Evolutionary conservation across 1,140 invertebrate genomes (phyloP), one percentile per base, ranked within the genome.

Genomic region (Tribolium madens): DNA sequence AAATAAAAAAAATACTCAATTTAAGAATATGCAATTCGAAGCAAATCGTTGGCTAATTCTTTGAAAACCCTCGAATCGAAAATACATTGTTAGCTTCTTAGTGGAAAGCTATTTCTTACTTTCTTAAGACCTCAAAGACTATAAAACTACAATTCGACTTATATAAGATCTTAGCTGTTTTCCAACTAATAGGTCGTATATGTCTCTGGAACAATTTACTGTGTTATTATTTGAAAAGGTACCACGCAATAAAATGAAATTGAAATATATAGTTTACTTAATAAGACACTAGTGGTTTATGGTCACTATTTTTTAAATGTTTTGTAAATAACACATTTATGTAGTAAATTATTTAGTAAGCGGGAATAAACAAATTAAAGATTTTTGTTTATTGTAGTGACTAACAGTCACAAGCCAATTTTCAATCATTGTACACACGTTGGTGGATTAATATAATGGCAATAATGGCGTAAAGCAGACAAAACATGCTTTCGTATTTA

Each of bases 401-500:
- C 57, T 64, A n/a, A 36, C 5, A 12, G 26, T 13, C 21, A 33
- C 31, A 33, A 36, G 21, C 12, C 57, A 64, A 26, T 57, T 36
- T 33, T 18, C 57, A n/a, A 14, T n/a, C 31, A 31, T 31, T 57
- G 3, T 57, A 18, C 18, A 12, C 7, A 12, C 52, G 9, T 5
- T 64, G 26, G 9, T n/a, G 5, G n/a, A 64, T 64, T 64, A 64
- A 64, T n/a, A n/a, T 64, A 64, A 64, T 64, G 57, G 36, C 57
- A 64, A 7, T 33, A 64, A 14, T 12, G 21, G 26, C 31, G 21
- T 26, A 33, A 64, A 64, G 12, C 57, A 64, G 26, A 64, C 31
- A 64, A 64, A 64, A 9, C 6, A n/a, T 13, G 57, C 12, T 31
- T 31, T 64, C 1, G n/a, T 33, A 64, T 64, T 12, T 21, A 12